Evolutionary conservation across 2,797 vertebrate species (phyloP).

Genomic region (Protonibea diacanthus): DNA sequence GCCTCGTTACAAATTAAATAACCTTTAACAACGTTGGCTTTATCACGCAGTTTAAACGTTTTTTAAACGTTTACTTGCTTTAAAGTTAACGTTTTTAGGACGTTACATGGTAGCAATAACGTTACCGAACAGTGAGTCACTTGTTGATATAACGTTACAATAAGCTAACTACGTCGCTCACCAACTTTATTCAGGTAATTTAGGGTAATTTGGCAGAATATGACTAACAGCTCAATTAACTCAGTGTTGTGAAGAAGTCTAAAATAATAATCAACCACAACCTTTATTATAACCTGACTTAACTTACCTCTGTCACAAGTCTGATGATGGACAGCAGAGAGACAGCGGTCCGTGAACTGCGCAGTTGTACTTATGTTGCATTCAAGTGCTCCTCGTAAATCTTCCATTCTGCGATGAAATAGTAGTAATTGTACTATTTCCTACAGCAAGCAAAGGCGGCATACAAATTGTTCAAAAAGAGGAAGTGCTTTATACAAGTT

Average conservation of each 20-base stretch:
- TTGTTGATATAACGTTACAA: not conserved
- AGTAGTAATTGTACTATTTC: not conserved
- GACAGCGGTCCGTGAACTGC: slow-evolving; percentile 42
- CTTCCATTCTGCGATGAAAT: fast-evolving
- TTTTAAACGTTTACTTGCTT: fast-evolving
- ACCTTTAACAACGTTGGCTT: not conserved
- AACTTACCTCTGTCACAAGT: slow-evolving; percentile 45
- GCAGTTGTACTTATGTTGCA: slow-evolving; percentile 44
- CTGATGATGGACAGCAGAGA: not conserved
- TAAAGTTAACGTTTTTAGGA: not conserved
- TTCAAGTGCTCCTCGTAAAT: slow-evolving; percentile 51
- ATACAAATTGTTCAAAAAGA: not conserved
- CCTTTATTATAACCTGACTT: not conserved
- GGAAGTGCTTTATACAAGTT: not conserved
- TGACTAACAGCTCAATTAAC: too few species aligned
- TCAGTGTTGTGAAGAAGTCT: not conserved
- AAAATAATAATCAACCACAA: not conserved
- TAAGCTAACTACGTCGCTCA: not conserved
- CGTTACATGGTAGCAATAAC: not conserved
- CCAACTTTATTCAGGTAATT: not conserved
- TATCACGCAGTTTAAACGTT: not conserved
- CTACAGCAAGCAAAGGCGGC: not conserved
- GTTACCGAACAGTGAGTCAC: fast-evolving
- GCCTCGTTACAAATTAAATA: slow-evolving; percentile 15
- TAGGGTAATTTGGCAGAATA: not conserved